A percentile compares a stretch with the other conserved stretches of the same genome.
Conservation (phyloP, 2,113 vertebrate genomes). For the Otis tarda region DNA sequence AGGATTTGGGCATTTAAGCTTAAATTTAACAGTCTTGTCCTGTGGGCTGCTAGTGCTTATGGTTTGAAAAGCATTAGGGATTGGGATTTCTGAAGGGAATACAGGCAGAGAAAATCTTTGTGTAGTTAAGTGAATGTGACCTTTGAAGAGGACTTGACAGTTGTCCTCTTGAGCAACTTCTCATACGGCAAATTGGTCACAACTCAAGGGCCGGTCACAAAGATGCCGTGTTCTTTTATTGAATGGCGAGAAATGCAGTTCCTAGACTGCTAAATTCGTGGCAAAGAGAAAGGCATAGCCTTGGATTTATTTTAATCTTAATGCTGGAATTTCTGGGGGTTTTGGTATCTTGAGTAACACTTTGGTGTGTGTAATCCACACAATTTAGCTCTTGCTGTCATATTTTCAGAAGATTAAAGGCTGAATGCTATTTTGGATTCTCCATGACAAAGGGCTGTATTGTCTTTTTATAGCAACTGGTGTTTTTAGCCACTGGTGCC, state of each 20-base stretch:
- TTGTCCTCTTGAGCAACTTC: neutral
- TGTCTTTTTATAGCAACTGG: conserved; percentile 35
- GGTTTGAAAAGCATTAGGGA: neutral
- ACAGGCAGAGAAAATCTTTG: neutral
- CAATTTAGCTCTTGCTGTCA: conserved; percentile 31
- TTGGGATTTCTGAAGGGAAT: neutral
- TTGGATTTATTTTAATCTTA: conserved; percentile 7
- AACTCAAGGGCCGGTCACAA: neutral
- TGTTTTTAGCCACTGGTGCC: neutral
- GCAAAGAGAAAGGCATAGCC: neutral
- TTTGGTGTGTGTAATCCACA: conserved; percentile 5
- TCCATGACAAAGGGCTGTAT: neutral
- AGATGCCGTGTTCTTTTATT: neutral
- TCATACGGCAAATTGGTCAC: neutral
- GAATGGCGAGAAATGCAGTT: neutral
- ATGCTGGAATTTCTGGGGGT: neutral
- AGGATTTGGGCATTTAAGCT: neutral
- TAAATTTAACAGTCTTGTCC: neutral
- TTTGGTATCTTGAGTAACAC: conserved; percentile 6
- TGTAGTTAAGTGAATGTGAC: neutral
- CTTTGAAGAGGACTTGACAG: neutral
- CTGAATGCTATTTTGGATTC: conserved; percentile 21
- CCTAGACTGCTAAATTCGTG: neutral
- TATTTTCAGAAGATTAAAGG: conserved; percentile 57
- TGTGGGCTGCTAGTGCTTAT: neutral